Evolutionary conservation across 2,888 invertebrate genomes (phyloP).

Genomic region (Podotricha telesiphe): DNA sequence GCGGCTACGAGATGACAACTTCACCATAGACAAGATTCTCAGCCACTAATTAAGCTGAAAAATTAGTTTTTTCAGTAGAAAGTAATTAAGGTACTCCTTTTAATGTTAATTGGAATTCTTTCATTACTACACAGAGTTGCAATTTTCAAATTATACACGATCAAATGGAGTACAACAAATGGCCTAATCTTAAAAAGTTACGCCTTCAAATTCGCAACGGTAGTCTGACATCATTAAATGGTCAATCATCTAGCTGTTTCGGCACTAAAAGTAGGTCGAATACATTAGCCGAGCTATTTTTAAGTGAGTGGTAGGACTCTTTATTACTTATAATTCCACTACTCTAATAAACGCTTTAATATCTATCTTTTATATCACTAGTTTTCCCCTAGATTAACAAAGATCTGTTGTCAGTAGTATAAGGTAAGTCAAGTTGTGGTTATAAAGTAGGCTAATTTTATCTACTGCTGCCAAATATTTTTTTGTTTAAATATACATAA

Average conservation of each 20-base stretch:
- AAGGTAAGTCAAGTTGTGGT: neutral
- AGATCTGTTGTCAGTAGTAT: neutral
- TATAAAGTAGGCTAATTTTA: neutral
- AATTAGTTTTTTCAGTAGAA: neutral
- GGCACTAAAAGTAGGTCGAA: constrained; percentile 67
- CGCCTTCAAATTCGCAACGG: constrained; percentile 61
- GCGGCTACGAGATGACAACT: constrained; percentile 67
- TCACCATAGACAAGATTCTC: constrained; percentile 41
- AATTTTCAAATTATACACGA: neutral
- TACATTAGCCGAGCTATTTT: constrained; percentile 64
- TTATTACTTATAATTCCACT: constrained; percentile 30
- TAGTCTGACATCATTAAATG: constrained; percentile 71
- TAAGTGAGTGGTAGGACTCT: constrained; percentile 41
- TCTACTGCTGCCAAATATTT: neutral
- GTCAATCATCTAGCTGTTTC: constrained; percentile 71
- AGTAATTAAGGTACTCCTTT: too few species aligned
- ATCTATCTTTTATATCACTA: neutral
- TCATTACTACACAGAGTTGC: neutral
- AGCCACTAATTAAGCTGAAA: constrained; percentile 1
- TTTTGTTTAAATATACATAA: neutral
- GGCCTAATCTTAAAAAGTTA: constrained; percentile 16
- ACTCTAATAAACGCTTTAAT: neutral
- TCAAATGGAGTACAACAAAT: neutral
- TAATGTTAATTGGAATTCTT: neutral
- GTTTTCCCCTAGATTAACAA: neutral